Percentiles rank a stretch among this genome's conserved stretches.
These are phyloP conservation scores for Kryphioiulus occultus DNA, from an alignment of 2,888 invertebrate genomes.

Conservation along the genomic window DNA sequence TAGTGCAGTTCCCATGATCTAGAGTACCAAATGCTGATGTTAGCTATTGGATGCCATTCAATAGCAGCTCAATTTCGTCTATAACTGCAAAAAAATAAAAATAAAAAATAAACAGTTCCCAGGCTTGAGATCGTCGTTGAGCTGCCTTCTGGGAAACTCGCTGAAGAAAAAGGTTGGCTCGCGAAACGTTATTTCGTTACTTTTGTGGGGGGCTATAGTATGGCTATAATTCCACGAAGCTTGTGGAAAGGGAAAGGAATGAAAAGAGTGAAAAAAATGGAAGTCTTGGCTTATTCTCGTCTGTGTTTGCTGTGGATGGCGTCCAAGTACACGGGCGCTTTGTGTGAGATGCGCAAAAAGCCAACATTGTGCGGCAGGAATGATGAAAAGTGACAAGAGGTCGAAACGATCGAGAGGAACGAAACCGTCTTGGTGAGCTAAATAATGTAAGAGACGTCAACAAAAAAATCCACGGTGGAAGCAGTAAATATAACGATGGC, in stretches of 20 bases:
- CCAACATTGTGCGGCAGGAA: not conserved
- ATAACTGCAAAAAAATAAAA: no score
- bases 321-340: not conserved
- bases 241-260: not conserved
- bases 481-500: not conserved
- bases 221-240: not conserved
- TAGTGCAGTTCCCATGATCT: not conserved
- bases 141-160: not conserved
- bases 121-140: not conserved
- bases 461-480: not conserved
- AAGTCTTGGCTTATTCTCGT: not conserved
- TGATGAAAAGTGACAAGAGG: constrained; percentile 5
- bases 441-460: not conserved
- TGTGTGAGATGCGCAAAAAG: not conserved
- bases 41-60: no score
- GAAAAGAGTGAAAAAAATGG: not conserved
- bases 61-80: no score
- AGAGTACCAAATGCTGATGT: no score
- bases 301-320: not conserved
- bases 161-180: not conserved
- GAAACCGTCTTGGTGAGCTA: not conserved
- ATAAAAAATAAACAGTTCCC: no score
- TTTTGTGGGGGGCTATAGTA: not conserved
- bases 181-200: no score
- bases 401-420: constrained; percentile 5